Conservation (phyloP, 2,113 vertebrate species). For the Scomber japonicus region DNA sequence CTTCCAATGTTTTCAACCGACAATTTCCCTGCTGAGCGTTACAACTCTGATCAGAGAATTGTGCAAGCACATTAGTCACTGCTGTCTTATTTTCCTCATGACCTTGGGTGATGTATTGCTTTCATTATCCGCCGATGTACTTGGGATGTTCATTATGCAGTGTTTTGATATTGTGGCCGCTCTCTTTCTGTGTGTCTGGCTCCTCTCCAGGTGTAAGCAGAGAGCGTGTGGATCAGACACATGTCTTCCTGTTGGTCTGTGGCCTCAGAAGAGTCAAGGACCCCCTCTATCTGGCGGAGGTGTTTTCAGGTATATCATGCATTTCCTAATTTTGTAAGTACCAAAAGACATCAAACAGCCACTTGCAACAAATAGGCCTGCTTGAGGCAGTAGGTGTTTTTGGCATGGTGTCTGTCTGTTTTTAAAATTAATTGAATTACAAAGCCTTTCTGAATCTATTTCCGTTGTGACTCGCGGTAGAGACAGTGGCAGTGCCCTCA, state of each 20-base stretch:
- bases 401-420: constrained; percentile 1
- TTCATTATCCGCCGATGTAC: constrained; percentile 79
- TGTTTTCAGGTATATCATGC: constrained; percentile 86
- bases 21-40: constrained; percentile 64
- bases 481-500: not conserved
- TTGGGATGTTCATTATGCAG: constrained; percentile 77
- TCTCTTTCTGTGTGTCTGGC: constrained; percentile 67
- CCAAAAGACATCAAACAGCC: not conserved
- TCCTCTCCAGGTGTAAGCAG: constrained; percentile 80
- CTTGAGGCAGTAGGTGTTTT: not conserved
- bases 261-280: constrained; percentile 93
- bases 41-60: constrained; percentile 70
- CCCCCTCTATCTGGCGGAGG: constrained; percentile 89
- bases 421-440: not conserved
- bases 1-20: constrained; percentile 54
- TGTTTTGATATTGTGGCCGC: constrained; percentile 72
- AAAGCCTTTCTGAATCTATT: constrained; percentile 14
- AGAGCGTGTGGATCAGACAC: constrained; percentile 60
- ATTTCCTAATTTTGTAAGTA: not conserved
- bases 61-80: constrained; percentile 77
- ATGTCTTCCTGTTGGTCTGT: constrained; percentile 89
- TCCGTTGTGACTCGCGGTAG: not conserved
- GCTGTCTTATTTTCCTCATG: constrained; percentile 75
- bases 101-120: constrained; percentile 83
- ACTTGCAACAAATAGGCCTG: not conserved